Base-by-base conservation (phyloP, 2,113 vertebrate genomes). In the Pachyramphus minor region DNA sequence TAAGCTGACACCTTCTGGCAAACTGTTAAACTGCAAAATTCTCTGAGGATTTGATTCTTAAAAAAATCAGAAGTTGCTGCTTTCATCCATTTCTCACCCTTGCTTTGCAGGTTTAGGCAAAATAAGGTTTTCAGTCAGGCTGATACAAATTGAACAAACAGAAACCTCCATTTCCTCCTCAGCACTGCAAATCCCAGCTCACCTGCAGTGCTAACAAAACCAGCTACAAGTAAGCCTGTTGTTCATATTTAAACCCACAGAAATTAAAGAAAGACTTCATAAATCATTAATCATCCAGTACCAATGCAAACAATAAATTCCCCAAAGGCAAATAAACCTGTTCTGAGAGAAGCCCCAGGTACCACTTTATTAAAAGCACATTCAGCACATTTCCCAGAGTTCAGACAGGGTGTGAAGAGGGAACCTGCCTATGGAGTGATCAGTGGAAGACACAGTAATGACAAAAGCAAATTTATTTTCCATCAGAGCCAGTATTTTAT, bases 1-100 rank as follows among this genome's bases (percentile, higher is more conserved):
- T 49, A 90, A 96, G 11, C 25, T 95, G 93, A 96, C 96, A 97
- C 82, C 89, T 95, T 87, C 96, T 95, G 95, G 89, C 69, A 87
- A 94, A 63, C 17, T 31, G n/a, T 18, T 91, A 69, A 95, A 93
- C 82, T 94, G 69, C 89, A 95, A 55, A 93, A 75, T 35, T n/a
- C 55, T 95, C 62, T 37, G 13, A 44, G 21, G 25, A 64, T 47
- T 30, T 73, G 16, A 37, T 66, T 81, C 52, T 49, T 14, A 8
- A 52, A 67, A 44, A 66, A 72, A 74, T 7, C 14, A 9, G 0
- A 73, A 67, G 31, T 27, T 53, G 42, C 17, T 69, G 76, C 63
- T 66, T 82, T 33, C 68, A 78, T 45, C 68, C 47, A 25, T 49
- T 92, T 47, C 73, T 86, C 50, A 49, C 13, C 7, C 44, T 45